These are phyloP conservation scores for Caenorhabditis tropicalis DNA, from an alignment of 1,140 invertebrate species.

Conservation along the genomic window DNA sequence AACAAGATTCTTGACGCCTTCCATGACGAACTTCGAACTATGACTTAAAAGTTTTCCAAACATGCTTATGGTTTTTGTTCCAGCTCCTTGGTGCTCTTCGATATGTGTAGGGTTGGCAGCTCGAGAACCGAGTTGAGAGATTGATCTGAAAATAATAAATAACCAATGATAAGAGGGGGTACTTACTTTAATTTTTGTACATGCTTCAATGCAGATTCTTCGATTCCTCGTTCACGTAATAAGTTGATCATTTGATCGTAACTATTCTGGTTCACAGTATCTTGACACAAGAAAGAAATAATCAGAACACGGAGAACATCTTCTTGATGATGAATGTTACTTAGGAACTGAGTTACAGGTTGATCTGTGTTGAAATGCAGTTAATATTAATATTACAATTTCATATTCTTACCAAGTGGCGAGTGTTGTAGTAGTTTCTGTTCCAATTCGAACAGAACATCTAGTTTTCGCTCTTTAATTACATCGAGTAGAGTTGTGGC, in stretches of 20 bases:
- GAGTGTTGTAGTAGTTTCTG: constrained; percentile 88
- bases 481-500: constrained; percentile 78
- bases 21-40: constrained; percentile 97
- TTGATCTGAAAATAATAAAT: constrained; percentile 76
- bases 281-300: constrained; percentile 88
- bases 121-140: constrained; percentile 80
- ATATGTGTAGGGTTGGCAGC: constrained; percentile 29
- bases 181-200: constrained; percentile 58
- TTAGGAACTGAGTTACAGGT: constrained; percentile 81
- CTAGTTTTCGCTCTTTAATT: constrained; percentile 79
- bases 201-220: constrained; percentile 64
- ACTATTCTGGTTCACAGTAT: constrained; percentile 75
- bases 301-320: constrained; percentile 94
- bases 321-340: constrained; percentile 76
- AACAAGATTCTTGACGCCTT: constrained; percentile 98
- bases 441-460: constrained; percentile 95
- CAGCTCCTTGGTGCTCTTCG: constrained; percentile 80
- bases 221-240: constrained; percentile 46
- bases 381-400: too few relatives aligned
- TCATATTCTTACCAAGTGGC: constrained; percentile 70
- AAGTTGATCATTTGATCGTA: constrained; percentile 46
- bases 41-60: constrained; percentile 96
- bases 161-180: not conserved
- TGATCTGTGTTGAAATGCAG: too few relatives aligned
- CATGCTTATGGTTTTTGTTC: constrained; percentile 95